Evolutionary conservation across 2,888 invertebrate genomes (phyloP), one percentile per base, ranked within the genome.

Genomic region (Perizoma flavofasciatum): DNA sequence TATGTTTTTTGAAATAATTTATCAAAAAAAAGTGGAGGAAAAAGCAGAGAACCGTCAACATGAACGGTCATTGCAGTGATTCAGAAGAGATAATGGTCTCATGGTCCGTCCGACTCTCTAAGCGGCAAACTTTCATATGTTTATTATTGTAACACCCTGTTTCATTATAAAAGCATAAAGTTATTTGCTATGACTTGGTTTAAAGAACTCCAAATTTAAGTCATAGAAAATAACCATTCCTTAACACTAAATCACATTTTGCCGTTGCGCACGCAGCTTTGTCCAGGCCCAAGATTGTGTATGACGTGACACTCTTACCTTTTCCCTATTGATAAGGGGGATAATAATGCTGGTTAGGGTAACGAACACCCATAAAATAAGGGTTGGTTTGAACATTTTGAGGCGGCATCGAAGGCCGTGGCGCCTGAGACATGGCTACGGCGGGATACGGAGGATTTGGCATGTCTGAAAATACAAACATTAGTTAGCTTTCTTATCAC

Each of bases 261-360:
- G 43, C 43, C n/a, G 5, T 5, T 33, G 55, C n/a, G 8, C 33
- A 11, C 45, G 43, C 47, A 55, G 43, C 6, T 11, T 33, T 5
- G n/a, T 10, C 39, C 32, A 6, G n/a, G 34, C 40, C 46, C 22
- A 22, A n/a, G 44, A 33, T 40, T 5, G 11, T 4, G 8, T 6
- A 7, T 44, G 32, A 35, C 37, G 45, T 8, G 2, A n/a, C 22
- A 22, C 5, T 32, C 55, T 55, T 56, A 61, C 61, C 56, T 57
- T 43, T 39, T 4, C 55, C 54, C 55, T 55, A 62, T 49, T 58
- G 54, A 50, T 58, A 62, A 22, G 61, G 61, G 7, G 57, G 61
- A 32, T 62, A 55, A 49, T 43, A 57, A 6, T 45, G 35, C 22
- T 51, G 60, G 37, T 47, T 58, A 7, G 54, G 61, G 53, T 53